phyloP scores from a whole-genome alignment of 2,888 invertebrate species.

The Microdon myrmicae region DNA sequence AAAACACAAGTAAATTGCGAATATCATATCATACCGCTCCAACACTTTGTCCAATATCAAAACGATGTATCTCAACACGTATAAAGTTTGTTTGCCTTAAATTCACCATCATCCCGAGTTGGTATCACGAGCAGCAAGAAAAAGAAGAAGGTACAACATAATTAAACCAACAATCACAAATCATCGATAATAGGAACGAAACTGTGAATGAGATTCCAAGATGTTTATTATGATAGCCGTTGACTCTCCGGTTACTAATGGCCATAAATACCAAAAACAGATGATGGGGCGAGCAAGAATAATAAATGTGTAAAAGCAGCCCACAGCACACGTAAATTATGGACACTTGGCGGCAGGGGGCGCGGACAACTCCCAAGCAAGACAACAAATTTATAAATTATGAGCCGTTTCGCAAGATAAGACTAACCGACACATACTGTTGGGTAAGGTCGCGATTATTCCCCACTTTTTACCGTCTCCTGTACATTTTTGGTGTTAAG shows the following conservation, averaged over 20 bases:
- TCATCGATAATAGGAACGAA: conserved; percentile 46
- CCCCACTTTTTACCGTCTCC: not conserved
- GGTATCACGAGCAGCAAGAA: conserved; percentile 14
- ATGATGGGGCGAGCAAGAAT: conserved; percentile 23
- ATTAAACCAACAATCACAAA: conserved; percentile 26
- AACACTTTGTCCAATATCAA: too few species aligned
- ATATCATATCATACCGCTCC: too few species aligned
- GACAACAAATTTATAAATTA: conserved; percentile 42
- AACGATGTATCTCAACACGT: conserved; percentile 22
- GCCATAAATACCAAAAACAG: conserved; percentile 40
- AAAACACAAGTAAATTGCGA: too few species aligned
- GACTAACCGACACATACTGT: conserved; percentile 16
- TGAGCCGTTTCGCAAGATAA: conserved; percentile 43
- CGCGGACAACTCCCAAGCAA: too few species aligned
- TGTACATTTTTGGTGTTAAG: conserved; percentile 29
- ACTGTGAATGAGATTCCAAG: conserved; percentile 46
- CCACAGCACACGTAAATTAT: conserved; percentile 42
- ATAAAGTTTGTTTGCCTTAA: conserved; percentile 10
- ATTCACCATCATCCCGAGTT: conserved; percentile 29
- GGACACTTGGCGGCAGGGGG: conserved; percentile 25
- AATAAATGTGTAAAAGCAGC: conserved; percentile 40
- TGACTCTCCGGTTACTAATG: conserved; percentile 48
- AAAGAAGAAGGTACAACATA: conserved; percentile 9
- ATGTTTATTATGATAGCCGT: conserved; percentile 49
- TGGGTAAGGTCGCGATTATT: conserved; percentile 45